Evolutionary conservation across 2,888 invertebrate species (phyloP), one percentile per base, ranked within the genome.

Genomic region (Xanthostigma xanthostigma): DNA sequence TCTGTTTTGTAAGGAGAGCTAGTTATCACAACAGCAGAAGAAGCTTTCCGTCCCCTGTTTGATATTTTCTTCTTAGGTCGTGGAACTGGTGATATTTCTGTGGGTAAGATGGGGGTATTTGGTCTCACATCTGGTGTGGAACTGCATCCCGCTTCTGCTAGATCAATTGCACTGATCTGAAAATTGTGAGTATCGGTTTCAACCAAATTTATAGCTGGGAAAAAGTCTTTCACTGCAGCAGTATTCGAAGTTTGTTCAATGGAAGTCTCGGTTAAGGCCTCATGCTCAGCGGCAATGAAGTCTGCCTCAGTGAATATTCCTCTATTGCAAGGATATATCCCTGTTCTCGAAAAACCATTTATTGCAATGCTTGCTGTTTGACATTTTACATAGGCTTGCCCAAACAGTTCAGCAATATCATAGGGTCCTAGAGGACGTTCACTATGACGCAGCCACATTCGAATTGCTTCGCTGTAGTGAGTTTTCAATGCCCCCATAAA

Each of bases 381-480:
- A 42, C 46, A 44, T 50, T 53, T 53, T 27, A 51, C 12, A 45
- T 58, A 58, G 13, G 54, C 54, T 50, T 49, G 46, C 17, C 54
- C 52, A 40, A 58, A 52, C 35, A 53, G 47, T 27, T 52, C 48
- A 9, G 44, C 49, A 37, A 57, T 46, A 17, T 54, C 46, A 50
- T 50, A 51, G 8, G 50, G 49, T 6, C 44, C 45, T 3, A 54
- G 33, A 36, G 41, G 39, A 10, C 53, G 39, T 39, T 50, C 48
- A 36, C 34, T 44, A 35, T 53, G 42, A 34, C 41, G 35, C 44
- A 51, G 38, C 49, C 47, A 53, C 10, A 39, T 44, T 9, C 50
- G 11, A n/a, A 54, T 40, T 38, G 49, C 46, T 37, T 51, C 45
- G n/a, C 45, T 41, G 13, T 51, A 52, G 10, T 43, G 51, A 12